Evolutionary conservation across 2,113 vertebrate genomes (phyloP).

Genomic region (Mungos mungo): DNA sequence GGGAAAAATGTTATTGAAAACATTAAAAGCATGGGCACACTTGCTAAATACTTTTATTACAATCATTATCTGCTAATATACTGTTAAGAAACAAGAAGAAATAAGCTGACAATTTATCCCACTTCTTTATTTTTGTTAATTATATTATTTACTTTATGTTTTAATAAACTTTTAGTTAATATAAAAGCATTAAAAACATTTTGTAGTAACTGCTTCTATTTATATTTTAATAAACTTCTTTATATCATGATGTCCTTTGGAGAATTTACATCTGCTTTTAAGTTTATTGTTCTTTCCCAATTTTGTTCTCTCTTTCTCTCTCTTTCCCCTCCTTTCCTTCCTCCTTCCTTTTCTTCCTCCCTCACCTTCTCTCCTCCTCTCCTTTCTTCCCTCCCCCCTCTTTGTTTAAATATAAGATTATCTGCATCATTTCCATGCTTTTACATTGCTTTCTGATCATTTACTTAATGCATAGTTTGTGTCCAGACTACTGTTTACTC

Average conservation of each 20-base stretch:
- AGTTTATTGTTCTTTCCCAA: not conserved
- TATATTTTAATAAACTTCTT: not conserved
- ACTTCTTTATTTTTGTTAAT: not conserved
- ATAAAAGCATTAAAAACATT: not conserved
- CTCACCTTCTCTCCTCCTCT: not conserved
- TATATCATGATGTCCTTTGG: not conserved
- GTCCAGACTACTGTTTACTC: not conserved
- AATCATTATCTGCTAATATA: not conserved
- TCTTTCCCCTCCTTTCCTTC: fast-evolving
- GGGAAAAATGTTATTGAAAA: not conserved
- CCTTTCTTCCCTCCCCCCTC: not conserved
- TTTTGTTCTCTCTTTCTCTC: not conserved
- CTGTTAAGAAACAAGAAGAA: not conserved
- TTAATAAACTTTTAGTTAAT: not conserved
- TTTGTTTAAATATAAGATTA: not conserved
- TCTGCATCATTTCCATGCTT: not conserved
- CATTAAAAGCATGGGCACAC: not conserved
- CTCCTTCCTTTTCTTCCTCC: not conserved
- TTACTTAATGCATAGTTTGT: not conserved
- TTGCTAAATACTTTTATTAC: not conserved
- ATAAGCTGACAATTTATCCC: not conserved
- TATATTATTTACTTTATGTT: not conserved
- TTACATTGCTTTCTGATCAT: not conserved
- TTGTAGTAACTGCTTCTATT: not conserved
- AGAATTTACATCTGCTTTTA: not conserved